Evolutionary conservation across 2,888 invertebrate species (phyloP), one percentile per base, ranked within the genome.

Genomic region (Deroplatys truncata): DNA sequence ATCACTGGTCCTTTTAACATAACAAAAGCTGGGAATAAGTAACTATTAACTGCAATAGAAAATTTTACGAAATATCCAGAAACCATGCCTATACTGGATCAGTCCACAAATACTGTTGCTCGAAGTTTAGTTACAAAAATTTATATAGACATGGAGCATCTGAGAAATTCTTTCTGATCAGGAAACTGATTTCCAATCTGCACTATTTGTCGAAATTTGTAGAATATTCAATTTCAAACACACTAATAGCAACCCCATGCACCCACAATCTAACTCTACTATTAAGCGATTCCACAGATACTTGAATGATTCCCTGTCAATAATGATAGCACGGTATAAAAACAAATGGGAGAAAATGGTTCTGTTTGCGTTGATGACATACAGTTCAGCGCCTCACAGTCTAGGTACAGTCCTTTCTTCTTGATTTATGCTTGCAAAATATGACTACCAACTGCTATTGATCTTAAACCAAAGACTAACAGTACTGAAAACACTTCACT

Each of bases 251-350:
- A 89, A 31, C 25, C 88, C 85, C 20, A 90, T 85, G 29, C 49
- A 72, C 4, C 90, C 90, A 9, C 89, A 90, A 28, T 82, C 88
- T 2, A 90, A 90, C 82, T 89, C 89, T 20, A n/a, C 56, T 20
- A n/a, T 35, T 29, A 88, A 89, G 31, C 1, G 84, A 8, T 49
- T 49, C 25, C 84, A 88, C 49, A 56, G 56, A 31, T 13, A 43
- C 9, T 29, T 88, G 29, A 82, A 35, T 8, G 25, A 84, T 56
- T 31, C 56, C 15, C 15, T 84, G 9, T 86, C 86, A n/a, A 86
- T 86, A 20, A 86, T 28, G 25, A 28, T 89, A 31, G 1, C 1
- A 1, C 20, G 28, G 5, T 31, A 89, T 28, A 43, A 25, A n/a
- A 4, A 25, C 0, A 35, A 89, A 2, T 88, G 84, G 56, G 85